Base-by-base conservation (phyloP, 64 coral and sea anemone species). In the Catalaphyllia jardinei region DNA sequence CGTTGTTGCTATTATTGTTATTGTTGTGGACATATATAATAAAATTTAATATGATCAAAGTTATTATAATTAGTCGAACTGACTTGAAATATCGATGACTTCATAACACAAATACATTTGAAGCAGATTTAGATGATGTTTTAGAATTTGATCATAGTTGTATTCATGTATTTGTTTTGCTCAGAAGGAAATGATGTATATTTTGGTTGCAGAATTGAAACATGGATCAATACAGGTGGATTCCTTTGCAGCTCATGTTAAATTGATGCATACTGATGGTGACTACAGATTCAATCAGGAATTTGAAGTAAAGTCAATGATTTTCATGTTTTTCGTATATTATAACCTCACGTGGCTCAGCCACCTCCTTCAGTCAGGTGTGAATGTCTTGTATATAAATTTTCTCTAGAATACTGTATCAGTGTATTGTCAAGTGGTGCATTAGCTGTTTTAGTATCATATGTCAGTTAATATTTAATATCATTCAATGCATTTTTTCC, bases 221-320 rank as follows among this genome's bases (percentile, higher is more conserved):
- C 81, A 71, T 84, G 81, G 81, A 16, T 0, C 24, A 11, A 67
- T 92, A 17, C 83, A 24, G 24, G 74, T 78, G 27, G 90, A 87
- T 52, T 62, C 65, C 28, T 92, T 92, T 73, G 50, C 73, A 18
- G 24, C 15, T 10, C 74, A 92, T 87, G 83, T 92, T 10, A 92
- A 62, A 82, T 15, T 78, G 1, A 60, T 79, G 19, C 90, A 92
- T 62, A 76, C 73, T 12, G 90, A 92, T 49, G 76, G 74, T 59
- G 79, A 92, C 64, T 92, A 92, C 63, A 87, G 63, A 64, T 92
- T 92, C 73, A 86, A 54, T 79, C 76, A 77, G 17, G 90, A 92
- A 52, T 92, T 92, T 92, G 90, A 92, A 64, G 90, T 92, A 52
- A 62, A 28, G 61, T 74, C 1, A 69, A 67, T 86, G 13, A 59